Evolutionary conservation across 2,797 vertebrate species (phyloP), one percentile per base, ranked within the genome.

Genomic region (Onychomys torridus): DNA sequence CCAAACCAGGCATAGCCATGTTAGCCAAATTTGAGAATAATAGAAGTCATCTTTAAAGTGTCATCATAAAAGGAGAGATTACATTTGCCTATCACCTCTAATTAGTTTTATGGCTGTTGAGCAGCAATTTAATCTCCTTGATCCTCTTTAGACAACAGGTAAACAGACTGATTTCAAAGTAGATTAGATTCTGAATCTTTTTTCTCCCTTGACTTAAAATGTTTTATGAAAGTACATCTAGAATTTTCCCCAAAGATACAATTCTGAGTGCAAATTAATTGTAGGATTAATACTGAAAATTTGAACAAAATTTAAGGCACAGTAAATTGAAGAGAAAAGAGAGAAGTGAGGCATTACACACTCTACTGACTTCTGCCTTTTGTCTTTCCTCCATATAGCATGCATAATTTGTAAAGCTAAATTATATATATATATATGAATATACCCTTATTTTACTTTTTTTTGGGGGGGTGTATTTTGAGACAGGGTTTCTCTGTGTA

Each of bases 121-220:
- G 84, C 92, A 63, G 57, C 91, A 90, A 69, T 96, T 97, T 90
- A 97, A 97, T 97, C 85, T 93, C 67, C 46, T 89, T 97, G 84
- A 97, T 97, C 90, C 63, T 96, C 89, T 85, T 93, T 89, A 95
- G 43, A 90, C 73, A 97, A 97, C 81, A 97, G 85, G 97, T 93
- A 97, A 98, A 96, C 67, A 96, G 63, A 92, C 93, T 97, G 93
- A 97, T 93, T 97, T 97, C 88, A 93, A 97, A 97, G 57, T 92
- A 79, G 88, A 94, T 97, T 96, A 93, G 82, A 96, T 91, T 90
- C 92, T 89, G 43, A 97, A 92, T 96, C 11, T 61, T 82, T 96
- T 95, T 92, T 71, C 59, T 96, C 55, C 90, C 32, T 91, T 90
- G 69, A 81, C 11, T 95, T 96, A 93, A 78, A 69, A 78, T n/a